A percentile compares a stretch with the other conserved stretches of the same genome.
phyloP scores from a whole-genome alignment of 2,113 vertebrate species.

The Cricetomys ansorgei region DNA sequence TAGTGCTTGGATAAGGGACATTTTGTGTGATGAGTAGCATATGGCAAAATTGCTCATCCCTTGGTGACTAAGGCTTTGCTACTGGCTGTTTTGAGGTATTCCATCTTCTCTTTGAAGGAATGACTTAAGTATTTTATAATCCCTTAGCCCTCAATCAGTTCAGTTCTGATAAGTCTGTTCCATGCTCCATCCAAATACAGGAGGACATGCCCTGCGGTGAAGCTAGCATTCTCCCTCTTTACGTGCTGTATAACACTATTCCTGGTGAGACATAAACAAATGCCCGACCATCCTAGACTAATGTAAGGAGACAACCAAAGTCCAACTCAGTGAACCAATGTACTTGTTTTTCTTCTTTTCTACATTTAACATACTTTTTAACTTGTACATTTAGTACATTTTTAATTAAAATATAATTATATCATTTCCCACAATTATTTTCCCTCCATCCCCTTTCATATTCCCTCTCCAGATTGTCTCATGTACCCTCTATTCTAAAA shows the following conservation, averaged over 20 bases:
- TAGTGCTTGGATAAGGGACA: background rate
- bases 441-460: too few relatives aligned
- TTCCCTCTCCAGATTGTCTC: too few relatives aligned
- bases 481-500: background rate
- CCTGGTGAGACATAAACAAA: background rate
- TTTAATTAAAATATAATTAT: background rate
- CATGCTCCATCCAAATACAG: background rate
- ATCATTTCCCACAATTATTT: background rate
- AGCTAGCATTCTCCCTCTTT: background rate
- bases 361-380: background rate
- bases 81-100: background rate
- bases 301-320: background rate
- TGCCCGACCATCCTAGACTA: background rate
- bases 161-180: background rate
- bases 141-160: background rate
- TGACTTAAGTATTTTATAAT: background rate
- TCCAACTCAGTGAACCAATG: background rate
- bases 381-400: background rate
- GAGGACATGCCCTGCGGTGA: background rate
- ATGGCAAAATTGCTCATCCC: background rate
- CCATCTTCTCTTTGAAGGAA: background rate
- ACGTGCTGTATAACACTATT: background rate
- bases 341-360: background rate
- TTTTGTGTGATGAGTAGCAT: background rate
- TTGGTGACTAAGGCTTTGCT: constrained; percentile 22